phyloP scores from a whole-genome alignment of 2,797 vertebrate genomes.

The Sebastes kiyomatsui region DNA sequence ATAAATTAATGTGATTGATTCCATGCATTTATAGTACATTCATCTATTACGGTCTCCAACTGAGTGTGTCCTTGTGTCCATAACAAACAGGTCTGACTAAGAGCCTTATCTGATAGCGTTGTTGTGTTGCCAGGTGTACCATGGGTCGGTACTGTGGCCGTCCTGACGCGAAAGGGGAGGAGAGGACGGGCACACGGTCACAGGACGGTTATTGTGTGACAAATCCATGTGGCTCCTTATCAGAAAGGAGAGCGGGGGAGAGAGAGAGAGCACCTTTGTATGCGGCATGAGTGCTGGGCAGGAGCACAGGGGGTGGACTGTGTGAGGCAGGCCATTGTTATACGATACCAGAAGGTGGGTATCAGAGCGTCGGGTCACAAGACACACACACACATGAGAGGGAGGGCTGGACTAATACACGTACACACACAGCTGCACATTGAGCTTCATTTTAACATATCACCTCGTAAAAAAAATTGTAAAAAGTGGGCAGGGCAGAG shows the following conservation, averaged over 20 bases:
- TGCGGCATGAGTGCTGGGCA: slow-evolving; percentile 55
- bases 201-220: slow-evolving; percentile 67
- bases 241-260: slow-evolving; percentile 47
- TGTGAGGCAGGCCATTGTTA: slow-evolving; percentile 80
- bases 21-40: not conserved
- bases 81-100: slow-evolving; percentile 7
- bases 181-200: slow-evolving; percentile 36
- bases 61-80: slow-evolving; percentile 18
- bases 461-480: slow-evolving; percentile 38
- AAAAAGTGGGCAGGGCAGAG: slow-evolving; percentile 51
- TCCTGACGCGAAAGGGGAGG: slow-evolving; percentile 14
- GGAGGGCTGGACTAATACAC: slow-evolving; percentile 32
- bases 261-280: slow-evolving; percentile 77
- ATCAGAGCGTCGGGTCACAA: slow-evolving; percentile 78
- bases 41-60: not conserved
- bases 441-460: slow-evolving; percentile 30
- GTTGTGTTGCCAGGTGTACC: slow-evolving; percentile 35
- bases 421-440: not conserved
- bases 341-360: slow-evolving; percentile 78
- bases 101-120: slow-evolving; percentile 41
- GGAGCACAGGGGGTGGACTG: slow-evolving; percentile 64
- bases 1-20: slow-evolving; percentile 36
- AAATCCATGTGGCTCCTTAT: slow-evolving; percentile 63
- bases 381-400: slow-evolving; percentile 59
- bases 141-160: slow-evolving; percentile 28